Evolutionary conservation across 2,797 vertebrate genomes (phyloP).

Genomic region (Siniperca obscura): DNA sequence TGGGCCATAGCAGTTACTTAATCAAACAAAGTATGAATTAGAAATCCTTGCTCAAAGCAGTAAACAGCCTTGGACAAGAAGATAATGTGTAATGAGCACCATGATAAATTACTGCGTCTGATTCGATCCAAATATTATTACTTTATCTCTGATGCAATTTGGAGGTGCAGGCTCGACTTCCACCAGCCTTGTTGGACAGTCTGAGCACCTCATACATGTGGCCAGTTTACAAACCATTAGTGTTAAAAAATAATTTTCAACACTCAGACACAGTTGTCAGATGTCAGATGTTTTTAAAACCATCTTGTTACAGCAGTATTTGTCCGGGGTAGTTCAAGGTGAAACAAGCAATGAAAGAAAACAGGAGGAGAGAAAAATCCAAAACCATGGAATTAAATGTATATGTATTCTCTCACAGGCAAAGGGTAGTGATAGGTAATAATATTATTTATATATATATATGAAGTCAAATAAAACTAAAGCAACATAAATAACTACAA

Average conservation of each 20-base stretch:
- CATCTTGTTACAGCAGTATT: constrained; percentile 12
- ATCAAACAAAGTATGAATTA: constrained; percentile 31
- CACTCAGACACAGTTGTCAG: neutral
- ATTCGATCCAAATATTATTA: constrained; percentile 42
- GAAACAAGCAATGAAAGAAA: constrained; percentile 20
- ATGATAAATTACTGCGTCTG: constrained; percentile 32
- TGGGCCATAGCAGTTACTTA: constrained; percentile 8
- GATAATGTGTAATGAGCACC: constrained; percentile 30
- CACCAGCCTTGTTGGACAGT: constrained; percentile 13
- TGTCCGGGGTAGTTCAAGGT: constrained; percentile 20
- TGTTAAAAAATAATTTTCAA: constrained; percentile 1
- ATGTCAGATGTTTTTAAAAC: constrained; percentile 14
- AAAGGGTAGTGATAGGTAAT: neutral
- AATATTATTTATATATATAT: neutral
- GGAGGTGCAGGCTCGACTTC: constrained; percentile 28
- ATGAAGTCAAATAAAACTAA: neutral
- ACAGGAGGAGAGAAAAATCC: neutral
- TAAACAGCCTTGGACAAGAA: constrained; percentile 22
- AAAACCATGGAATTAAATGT: neutral
- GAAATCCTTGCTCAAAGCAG: constrained; percentile 25
- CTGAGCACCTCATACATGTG: constrained; percentile 8
- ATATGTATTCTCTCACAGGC: neutral
- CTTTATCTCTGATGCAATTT: constrained; percentile 43
- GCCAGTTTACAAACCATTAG: constrained; percentile 22
- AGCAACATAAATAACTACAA: neutral